Base-by-base conservation (phyloP, 2,113 vertebrate genomes). In the Mustelus asterias region DNA sequence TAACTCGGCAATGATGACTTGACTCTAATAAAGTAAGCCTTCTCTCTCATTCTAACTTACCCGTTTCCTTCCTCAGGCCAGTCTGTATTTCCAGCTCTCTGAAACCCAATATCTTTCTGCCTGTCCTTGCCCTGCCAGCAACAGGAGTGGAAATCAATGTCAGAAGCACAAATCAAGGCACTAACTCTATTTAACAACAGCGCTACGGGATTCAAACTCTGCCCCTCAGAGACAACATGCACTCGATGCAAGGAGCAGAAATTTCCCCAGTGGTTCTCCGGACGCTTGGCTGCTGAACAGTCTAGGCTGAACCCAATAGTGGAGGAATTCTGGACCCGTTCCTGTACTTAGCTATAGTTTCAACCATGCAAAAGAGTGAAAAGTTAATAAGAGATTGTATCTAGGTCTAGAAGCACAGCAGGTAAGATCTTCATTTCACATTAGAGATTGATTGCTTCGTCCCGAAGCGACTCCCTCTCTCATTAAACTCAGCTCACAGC, bases 101-200 rank as follows among this genome's bases (percentile, higher is more conserved):
- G n/a, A 65, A 29, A 33, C 13, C 26, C 33, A 63, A 18, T 65
- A 29, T 16, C 60, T 3, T 13, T 92, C 63, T n/a, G 58, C 58
- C 44, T 92, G 58, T 37, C 44, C 90, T 33, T n/a, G n/a, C 67
- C 58, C 20, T 67, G 58, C 90, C 63, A 22, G 90, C 58, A 93
- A 18, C 58, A 65, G 29, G 60, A 65, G 65, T 37, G 63, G 16
- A 93, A 65, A 65, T 93, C 58, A 93, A 41, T 1, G 24, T 93
- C 60, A 37, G 90, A 8, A 3, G 60, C 33, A 41, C 88, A 67
- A 93, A 37, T 37, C 18, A 7, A 65, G 90, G 90, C 37, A 67
- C 63, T 65, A 65, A 93, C 33, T 33, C 88, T 90, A 90, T 67
- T 93, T 67, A 67, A 33, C 90, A 67, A 93, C 90, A 93, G 33